Conservation (phyloP, 2,888 invertebrate genomes). For the Agrotis clavis region DNA sequence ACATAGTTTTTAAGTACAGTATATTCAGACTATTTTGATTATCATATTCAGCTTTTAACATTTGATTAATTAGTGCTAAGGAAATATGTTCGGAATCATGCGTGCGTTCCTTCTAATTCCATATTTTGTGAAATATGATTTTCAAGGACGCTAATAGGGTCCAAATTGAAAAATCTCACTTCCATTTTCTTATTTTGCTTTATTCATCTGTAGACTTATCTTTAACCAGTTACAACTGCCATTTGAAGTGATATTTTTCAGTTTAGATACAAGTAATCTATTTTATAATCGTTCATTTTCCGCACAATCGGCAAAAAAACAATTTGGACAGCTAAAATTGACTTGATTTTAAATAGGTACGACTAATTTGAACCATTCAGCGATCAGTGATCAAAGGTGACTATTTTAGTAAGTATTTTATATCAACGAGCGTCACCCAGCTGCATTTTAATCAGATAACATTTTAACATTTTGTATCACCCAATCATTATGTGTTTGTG, state of each 20-base stretch:
- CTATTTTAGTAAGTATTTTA: constrained; percentile 51
- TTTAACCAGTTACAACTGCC: constrained; percentile 4
- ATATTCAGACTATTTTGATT: constrained; percentile 76
- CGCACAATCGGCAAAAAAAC: constrained; percentile 74
- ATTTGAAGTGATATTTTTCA: constrained; percentile 65
- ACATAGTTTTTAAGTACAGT: constrained; percentile 74
- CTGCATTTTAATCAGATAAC: constrained; percentile 88
- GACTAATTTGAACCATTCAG: constrained; percentile 75
- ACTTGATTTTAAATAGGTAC: constrained; percentile 83
- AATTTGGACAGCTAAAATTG: constrained; percentile 80
- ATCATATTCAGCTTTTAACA: constrained; percentile 81
- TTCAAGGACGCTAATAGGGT: constrained; percentile 72
- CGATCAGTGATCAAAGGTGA: constrained; percentile 60
- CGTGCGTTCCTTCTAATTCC: constrained; percentile 77
- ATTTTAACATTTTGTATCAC: constrained; percentile 75
- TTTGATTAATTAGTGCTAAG: constrained; percentile 79
- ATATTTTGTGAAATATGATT: constrained; percentile 87
- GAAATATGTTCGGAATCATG: constrained; percentile 62
- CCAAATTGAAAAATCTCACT: constrained; percentile 66
- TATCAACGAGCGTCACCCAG: constrained; percentile 67
- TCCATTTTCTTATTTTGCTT: constrained; percentile 39
- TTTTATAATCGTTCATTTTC: constrained; percentile 63
- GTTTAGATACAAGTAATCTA: constrained; percentile 60
- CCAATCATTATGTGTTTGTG: constrained; percentile 80
- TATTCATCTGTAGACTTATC: not conserved